Conservation (phyloP, 2,797 vertebrate species). For the Syndactyla subalaris region DNA sequence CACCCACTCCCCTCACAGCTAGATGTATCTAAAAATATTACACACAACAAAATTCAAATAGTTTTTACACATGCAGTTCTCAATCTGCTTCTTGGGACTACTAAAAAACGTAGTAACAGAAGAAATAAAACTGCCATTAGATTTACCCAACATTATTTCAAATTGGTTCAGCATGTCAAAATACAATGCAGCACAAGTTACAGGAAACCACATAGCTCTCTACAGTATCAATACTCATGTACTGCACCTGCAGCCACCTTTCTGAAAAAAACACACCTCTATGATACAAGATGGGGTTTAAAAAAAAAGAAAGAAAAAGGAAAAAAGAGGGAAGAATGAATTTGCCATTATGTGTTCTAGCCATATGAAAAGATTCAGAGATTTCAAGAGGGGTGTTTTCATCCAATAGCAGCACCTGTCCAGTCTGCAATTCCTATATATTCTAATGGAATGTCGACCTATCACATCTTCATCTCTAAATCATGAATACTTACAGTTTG, state of each 20-base stretch:
- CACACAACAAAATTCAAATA: background rate
- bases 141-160: background rate
- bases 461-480: background rate
- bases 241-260: background rate
- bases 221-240: background rate
- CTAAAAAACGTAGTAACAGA: background rate
- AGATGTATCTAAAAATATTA: background rate
- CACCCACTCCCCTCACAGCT: background rate
- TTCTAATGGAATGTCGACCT: background rate
- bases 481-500: background rate
- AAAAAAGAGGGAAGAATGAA: background rate
- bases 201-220: background rate
- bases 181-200: background rate
- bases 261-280: background rate
- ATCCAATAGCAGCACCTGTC: background rate
- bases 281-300: background rate
- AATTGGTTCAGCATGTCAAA: background rate
- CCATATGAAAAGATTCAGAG: background rate
- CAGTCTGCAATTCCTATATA: background rate
- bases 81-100: background rate
- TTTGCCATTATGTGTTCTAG: background rate
- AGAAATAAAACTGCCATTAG: background rate
- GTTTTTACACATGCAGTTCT: background rate
- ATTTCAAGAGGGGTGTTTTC: background rate
- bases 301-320: too few relatives aligned